Conservation (phyloP, 2,888 invertebrate species). For the Macaria liturata region DNA sequence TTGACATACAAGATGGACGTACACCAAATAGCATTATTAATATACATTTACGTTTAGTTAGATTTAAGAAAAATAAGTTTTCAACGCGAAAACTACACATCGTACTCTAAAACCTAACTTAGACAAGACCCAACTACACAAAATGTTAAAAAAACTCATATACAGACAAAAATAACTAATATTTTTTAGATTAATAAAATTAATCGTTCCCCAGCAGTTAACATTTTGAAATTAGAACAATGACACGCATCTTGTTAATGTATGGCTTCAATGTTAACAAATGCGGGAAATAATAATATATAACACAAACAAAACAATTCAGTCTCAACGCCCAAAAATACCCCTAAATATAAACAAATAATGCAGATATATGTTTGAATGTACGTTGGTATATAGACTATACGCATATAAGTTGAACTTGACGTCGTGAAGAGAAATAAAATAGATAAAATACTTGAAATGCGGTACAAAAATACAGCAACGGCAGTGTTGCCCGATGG, state of each 20-base stretch:
- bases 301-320: constrained; percentile 83
- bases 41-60: constrained; percentile 73
- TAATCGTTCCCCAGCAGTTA: constrained; percentile 53
- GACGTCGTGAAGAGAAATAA: constrained; percentile 7
- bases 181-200: constrained; percentile 54
- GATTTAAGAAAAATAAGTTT: constrained; percentile 65
- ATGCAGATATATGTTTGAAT: constrained; percentile 52
- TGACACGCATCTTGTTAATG: constrained; percentile 48
- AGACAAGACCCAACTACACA: constrained; percentile 74
- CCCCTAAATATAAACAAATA: constrained; percentile 54
- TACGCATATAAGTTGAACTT: constrained; percentile 4
- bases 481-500: constrained; percentile 14
- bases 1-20: constrained; percentile 82
- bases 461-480: constrained; percentile 20
- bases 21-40: constrained; percentile 78
- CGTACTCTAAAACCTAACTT: constrained; percentile 72
- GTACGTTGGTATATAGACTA: constrained; percentile 39
- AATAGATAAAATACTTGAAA: constrained; percentile 7
- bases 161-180: constrained; percentile 80
- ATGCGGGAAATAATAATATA: constrained; percentile 74
- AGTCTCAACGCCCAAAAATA: constrained; percentile 81
- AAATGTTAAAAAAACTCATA: constrained; percentile 75
- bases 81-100: constrained; percentile 65
- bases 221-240: constrained; percentile 48
- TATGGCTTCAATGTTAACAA: constrained; percentile 56